Conservation (phyloP, 2,888 invertebrate species). For the Acanthopleura granulata region DNA sequence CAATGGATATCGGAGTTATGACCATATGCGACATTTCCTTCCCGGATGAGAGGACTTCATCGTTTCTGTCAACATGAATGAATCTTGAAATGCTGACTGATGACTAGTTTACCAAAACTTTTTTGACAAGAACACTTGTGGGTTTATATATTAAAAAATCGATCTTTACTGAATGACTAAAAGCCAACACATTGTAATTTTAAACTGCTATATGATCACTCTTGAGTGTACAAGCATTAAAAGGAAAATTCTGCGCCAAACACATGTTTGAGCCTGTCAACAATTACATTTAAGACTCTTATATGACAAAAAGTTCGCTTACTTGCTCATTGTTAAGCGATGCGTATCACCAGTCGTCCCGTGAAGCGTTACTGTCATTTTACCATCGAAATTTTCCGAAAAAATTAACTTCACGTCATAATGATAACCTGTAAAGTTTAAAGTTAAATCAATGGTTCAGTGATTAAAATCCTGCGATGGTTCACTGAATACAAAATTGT, state of each 20-base stretch:
- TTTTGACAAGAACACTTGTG: too few relatives aligned
- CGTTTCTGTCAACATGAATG: constrained; percentile 28
- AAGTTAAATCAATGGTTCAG: not conserved
- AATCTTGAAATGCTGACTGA: not conserved
- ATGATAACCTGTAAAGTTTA: constrained; percentile 38
- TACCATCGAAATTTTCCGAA: constrained; percentile 43
- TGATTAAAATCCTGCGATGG: too few relatives aligned
- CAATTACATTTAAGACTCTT: too few relatives aligned
- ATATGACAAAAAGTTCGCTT: constrained; percentile 17
- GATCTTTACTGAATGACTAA: too few relatives aligned
- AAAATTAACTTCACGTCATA: constrained; percentile 45
- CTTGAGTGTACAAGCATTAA: too few relatives aligned
- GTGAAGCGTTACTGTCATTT: constrained; percentile 36
- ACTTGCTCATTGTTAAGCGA: constrained; percentile 38
- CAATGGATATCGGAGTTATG: constrained; percentile 33
- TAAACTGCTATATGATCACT: too few relatives aligned
- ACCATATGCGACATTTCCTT: constrained; percentile 35
- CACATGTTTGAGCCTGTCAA: too few relatives aligned
- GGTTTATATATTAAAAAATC: too few relatives aligned
- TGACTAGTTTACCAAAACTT: too few relatives aligned
- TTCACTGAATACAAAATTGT: too few relatives aligned
- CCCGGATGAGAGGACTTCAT: constrained; percentile 36
- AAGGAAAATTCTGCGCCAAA: too few relatives aligned
- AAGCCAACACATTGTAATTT: too few relatives aligned
- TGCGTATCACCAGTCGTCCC: constrained; percentile 39